A percentile compares a stretch with the other conserved stretches of the same genome.
Evolutionary conservation across 2,113 vertebrate species (phyloP).

Genomic region (Bettongia penicillata): DNA sequence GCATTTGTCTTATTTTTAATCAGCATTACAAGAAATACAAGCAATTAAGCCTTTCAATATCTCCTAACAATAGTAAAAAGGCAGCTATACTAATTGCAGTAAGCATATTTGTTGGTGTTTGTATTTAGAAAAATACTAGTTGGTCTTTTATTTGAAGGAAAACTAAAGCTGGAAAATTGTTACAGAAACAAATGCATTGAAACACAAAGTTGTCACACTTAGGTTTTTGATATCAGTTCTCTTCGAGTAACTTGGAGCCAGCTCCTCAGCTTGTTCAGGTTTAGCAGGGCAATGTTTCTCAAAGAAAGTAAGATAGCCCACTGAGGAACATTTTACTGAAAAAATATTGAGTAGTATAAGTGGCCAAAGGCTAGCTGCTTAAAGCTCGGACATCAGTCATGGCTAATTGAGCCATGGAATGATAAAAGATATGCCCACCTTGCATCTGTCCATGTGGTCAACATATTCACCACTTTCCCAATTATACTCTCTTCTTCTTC

Average conservation of each 20-base stretch:
- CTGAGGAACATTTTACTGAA: not conserved
- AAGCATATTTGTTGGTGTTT: constrained; percentile 74
- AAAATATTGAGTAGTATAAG: not conserved
- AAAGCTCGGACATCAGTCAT: not conserved
- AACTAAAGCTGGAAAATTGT: constrained; percentile 72
- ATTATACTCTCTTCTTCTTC: not conserved
- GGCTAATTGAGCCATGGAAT: not conserved
- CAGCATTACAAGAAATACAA: constrained; percentile 70
- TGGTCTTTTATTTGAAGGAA: constrained; percentile 76
- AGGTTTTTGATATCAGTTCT: not conserved
- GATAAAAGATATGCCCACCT: constrained; percentile 15
- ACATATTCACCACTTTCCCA: constrained; percentile 20
- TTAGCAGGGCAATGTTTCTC: not conserved
- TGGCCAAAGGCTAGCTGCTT: not conserved
- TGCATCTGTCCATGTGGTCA: not conserved
- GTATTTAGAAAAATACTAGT: constrained; percentile 77
- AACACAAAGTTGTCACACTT: constrained; percentile 67
- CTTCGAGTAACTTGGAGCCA: not conserved
- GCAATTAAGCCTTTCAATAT: constrained; percentile 77
- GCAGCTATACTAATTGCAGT: constrained; percentile 67
- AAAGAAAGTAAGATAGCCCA: not conserved
- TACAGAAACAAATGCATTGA: constrained; percentile 76
- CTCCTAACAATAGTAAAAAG: constrained; percentile 73
- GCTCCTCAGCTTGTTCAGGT: not conserved
- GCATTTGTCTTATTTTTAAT: constrained; percentile 75